phyloP scores from a whole-genome alignment of 2,888 invertebrate species.

The Apamea anceps region DNA sequence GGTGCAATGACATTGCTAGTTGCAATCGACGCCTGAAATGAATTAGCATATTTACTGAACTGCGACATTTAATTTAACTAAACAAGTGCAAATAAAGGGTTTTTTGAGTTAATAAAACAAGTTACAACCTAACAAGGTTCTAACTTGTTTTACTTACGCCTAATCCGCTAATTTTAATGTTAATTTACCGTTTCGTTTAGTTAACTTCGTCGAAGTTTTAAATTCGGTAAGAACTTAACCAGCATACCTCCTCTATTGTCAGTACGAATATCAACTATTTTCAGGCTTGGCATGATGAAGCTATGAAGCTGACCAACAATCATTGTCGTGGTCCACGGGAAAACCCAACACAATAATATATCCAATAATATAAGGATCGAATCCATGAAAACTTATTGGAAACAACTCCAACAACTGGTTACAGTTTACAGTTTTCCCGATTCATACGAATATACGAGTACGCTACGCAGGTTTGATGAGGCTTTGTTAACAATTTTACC shows the following conservation, averaged over 20 bases:
- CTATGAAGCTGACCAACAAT: background rate
- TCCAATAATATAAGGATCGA: background rate
- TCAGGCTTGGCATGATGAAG: too few relatives aligned
- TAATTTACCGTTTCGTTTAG: background rate
- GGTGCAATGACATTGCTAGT: constrained; percentile 59
- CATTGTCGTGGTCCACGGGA: too few relatives aligned
- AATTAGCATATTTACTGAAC: constrained; percentile 59
- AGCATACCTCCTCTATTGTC: background rate
- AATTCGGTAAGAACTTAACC: background rate
- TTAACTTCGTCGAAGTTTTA: background rate
- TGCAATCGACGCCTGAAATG: constrained; percentile 63
- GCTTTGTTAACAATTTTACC: background rate
- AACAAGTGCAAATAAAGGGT: constrained; percentile 11
- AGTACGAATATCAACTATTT: background rate
- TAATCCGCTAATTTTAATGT: too few relatives aligned
- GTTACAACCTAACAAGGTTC: background rate
- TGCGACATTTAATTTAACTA: constrained; percentile 51
- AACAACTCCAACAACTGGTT: background rate
- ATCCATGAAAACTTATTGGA: background rate
- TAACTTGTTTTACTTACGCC: too few relatives aligned
- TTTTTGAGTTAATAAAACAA: constrained; percentile 15
- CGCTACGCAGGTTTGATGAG: background rate
- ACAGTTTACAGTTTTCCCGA: background rate
- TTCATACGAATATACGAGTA: background rate
- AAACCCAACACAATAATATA: too few relatives aligned